Evolutionary conservation across 2,888 invertebrate genomes (phyloP).

Genomic region (Rhynchonema sp.): DNA sequence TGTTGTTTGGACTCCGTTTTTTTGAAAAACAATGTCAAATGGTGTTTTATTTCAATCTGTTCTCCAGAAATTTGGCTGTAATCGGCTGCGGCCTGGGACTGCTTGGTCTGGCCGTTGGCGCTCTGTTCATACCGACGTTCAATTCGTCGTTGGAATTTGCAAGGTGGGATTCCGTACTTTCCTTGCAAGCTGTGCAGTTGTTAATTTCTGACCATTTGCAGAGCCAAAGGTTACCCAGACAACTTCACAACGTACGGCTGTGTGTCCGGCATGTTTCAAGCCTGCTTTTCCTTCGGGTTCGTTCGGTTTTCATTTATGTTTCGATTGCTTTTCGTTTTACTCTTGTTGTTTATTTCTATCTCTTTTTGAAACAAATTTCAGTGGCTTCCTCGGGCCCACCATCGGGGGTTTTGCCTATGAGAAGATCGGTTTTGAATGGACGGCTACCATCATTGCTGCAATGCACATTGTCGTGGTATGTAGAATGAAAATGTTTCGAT

Average conservation of each 20-base stretch:
- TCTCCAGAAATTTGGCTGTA: constrained; percentile 15
- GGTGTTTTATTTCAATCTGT: no score
- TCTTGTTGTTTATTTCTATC: not conserved
- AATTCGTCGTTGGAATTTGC: constrained; percentile 58
- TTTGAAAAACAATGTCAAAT: no score
- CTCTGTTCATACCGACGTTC: constrained; percentile 64
- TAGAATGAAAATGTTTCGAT: not conserved
- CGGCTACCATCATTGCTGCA: constrained; percentile 21
- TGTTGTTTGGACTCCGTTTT: not conserved
- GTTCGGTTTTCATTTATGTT: constrained; percentile 3
- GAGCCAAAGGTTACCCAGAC: constrained; percentile 45
- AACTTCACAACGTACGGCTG: constrained; percentile 68
- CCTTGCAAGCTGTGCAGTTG: no score
- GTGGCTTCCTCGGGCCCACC: constrained; percentile 24
- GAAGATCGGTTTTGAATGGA: constrained; percentile 27
- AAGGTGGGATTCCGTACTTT: constrained; percentile 42
- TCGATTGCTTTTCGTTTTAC: no score
- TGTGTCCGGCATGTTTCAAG: constrained; percentile 73
- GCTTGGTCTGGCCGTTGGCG: constrained; percentile 62
- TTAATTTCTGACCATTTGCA: constrained; percentile 13
- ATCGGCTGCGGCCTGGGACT: constrained; percentile 46
- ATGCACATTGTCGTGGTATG: constrained; percentile 14
- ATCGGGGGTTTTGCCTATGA: constrained; percentile 22
- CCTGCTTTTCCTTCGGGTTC: constrained; percentile 60
- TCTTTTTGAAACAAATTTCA: not conserved